A percentile compares a stretch with the other conserved stretches of the same genome.
These are phyloP conservation scores for Oncorhynchus nerka DNA, from an alignment of 2,113 vertebrate species.

Conservation along the genomic window DNA sequence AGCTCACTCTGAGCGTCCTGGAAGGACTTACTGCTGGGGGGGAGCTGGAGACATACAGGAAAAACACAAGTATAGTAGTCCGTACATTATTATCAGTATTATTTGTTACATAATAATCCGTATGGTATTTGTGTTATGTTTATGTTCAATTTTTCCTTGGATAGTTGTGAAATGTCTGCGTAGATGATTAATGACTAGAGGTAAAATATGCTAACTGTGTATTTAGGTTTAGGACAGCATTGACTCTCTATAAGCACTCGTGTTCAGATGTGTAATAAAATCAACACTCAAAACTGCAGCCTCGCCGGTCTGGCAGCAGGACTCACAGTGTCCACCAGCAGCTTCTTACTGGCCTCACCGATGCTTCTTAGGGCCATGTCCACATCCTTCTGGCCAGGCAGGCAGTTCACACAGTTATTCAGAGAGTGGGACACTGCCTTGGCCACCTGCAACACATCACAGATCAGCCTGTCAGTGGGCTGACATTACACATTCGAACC, in stretches of 20 bases:
- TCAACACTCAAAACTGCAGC: neutral
- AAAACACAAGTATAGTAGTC: neutral
- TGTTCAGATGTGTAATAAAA: neutral
- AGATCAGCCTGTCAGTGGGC: slow-evolving; percentile 22
- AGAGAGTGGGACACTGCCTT: slow-evolving; percentile 97
- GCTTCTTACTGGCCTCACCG: slow-evolving; percentile 97
- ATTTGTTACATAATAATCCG: no score
- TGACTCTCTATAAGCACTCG: neutral
- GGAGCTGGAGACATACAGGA: slow-evolving; percentile 75
- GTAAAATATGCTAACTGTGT: neutral
- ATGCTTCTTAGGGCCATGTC: slow-evolving; percentile 97
- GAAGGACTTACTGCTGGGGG: slow-evolving; percentile 91
- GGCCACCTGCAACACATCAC: slow-evolving; percentile 83
- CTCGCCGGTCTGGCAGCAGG: neutral
- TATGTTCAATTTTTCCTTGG: neutral
- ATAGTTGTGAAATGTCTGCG: neutral
- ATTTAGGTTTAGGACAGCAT: neutral
- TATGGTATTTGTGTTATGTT: no score
- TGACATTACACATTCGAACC: slow-evolving; percentile 52
- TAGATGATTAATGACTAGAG: neutral
- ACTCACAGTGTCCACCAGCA: slow-evolving; percentile 92
- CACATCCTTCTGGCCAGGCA: slow-evolving; percentile 98
- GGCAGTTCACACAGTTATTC: slow-evolving; percentile 98
- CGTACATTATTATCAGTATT: neutral
- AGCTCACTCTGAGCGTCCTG: slow-evolving; percentile 96